phyloP scores from a whole-genome alignment of 2,797 vertebrate genomes.

The Carcharodon carcharias region DNA sequence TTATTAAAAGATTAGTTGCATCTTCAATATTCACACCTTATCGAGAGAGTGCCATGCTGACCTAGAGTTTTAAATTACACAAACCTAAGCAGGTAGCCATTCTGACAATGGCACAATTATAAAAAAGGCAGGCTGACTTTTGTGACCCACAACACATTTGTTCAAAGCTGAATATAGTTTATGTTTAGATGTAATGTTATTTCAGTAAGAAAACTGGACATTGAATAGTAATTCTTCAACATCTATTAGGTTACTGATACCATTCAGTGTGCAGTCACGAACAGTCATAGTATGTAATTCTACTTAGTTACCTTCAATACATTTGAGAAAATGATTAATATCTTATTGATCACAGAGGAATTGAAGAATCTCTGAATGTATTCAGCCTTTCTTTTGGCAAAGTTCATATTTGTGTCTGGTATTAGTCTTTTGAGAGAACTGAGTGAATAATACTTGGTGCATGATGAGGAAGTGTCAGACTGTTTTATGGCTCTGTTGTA shows the following conservation, averaged over 20 bases:
- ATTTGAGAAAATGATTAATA: slow-evolving; percentile 15
- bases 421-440: slow-evolving; percentile 31
- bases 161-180: background rate
- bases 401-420: background rate
- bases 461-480: slow-evolving; percentile 18
- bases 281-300: background rate
- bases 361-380: slow-evolving; percentile 12
- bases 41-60: background rate
- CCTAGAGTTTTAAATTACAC: background rate
- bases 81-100: background rate
- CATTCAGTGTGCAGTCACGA: no score
- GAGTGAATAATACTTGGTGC: slow-evolving; percentile 25
- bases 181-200: background rate
- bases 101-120: background rate
- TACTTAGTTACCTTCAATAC: background rate
- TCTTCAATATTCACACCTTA: background rate
- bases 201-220: no score
- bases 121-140: background rate
- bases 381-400: slow-evolving; percentile 27
- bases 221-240: background rate
- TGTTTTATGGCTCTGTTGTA: slow-evolving; percentile 14
- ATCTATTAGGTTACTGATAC: no score
- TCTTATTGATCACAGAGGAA: slow-evolving; percentile 17
- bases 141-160: background rate
- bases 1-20: background rate